A percentile compares a stretch with the other conserved stretches of the same genome.
Evolutionary conservation across 2,888 invertebrate species (phyloP).

Genomic region (Drosophila gaucha): DNA sequence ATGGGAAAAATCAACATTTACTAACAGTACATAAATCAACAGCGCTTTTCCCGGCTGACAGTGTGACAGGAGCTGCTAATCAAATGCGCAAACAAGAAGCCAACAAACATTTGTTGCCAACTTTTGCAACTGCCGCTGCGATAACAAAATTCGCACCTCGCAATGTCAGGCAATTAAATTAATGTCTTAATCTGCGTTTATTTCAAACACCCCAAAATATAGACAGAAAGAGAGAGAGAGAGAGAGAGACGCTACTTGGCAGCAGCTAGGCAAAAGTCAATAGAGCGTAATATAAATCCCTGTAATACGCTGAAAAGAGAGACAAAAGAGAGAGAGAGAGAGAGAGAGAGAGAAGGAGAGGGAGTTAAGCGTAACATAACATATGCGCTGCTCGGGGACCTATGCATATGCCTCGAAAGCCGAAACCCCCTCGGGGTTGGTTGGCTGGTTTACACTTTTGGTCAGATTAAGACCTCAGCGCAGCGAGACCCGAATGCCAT

Average conservation of each 20-base stretch:
- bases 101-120: conserved; percentile 5
- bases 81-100: conserved; percentile 66
- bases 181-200: conserved; percentile 81
- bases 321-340: background rate
- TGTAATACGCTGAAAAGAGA: conserved; percentile 54
- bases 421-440: conserved; percentile 64
- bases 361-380: conserved; percentile 26
- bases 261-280: conserved; percentile 71
- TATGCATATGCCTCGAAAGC: conserved; percentile 59
- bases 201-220: conserved; percentile 76
- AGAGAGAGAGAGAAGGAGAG: background rate
- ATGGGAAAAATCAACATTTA: conserved; percentile 71
- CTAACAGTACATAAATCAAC: conserved; percentile 64
- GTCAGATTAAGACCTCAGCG: conserved; percentile 84
- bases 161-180: conserved; percentile 76
- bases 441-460: conserved; percentile 78
- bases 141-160: conserved; percentile 50
- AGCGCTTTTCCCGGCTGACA: conserved; percentile 22
- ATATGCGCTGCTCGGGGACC: conserved; percentile 40
- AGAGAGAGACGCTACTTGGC: conserved; percentile 67
- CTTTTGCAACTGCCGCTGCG: conserved; percentile 26
- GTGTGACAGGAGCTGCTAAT: conserved; percentile 51
- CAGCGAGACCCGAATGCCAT: conserved; percentile 43
- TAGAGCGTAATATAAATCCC: conserved; percentile 81
- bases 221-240: background rate